phyloP scores from a whole-genome alignment of 1,140 invertebrate genomes.

The Nasonia longicornis region DNA sequence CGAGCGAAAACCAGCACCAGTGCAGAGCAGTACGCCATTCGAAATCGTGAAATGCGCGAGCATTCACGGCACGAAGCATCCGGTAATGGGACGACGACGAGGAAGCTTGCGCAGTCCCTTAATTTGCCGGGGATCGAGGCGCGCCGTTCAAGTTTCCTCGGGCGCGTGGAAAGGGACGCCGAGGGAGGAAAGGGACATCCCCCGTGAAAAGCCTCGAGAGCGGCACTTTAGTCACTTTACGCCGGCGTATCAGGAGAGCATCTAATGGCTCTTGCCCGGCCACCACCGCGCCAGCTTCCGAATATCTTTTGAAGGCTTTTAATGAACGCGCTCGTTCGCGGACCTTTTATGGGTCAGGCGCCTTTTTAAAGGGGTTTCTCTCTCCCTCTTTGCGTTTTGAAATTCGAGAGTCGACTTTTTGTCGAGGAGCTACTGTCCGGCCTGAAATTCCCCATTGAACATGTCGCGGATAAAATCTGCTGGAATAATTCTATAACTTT shows the following conservation, averaged over 20 bases:
- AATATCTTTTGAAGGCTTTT: conserved; percentile 40
- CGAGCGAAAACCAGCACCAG: not conserved
- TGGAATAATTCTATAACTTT: not conserved
- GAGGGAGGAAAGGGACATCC: conserved; percentile 38
- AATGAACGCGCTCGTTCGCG: conserved; percentile 23
- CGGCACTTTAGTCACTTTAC: conserved; percentile 40
- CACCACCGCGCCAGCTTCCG: not conserved
- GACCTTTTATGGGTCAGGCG: conserved; percentile 31
- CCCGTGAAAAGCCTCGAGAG: conserved; percentile 24
- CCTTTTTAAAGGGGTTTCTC: not conserved
- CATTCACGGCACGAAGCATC: not conserved
- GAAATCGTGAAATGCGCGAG: not conserved
- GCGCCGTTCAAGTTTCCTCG: conserved; percentile 30
- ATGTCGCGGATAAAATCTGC: not conserved
- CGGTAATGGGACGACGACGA: not conserved
- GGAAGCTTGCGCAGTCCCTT: not conserved
- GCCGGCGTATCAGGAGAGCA: conserved; percentile 29
- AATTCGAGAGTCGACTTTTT: too few species aligned
- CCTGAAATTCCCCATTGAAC: not conserved
- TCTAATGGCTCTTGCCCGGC: conserved; percentile 31
- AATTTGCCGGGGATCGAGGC: conserved; percentile 3
- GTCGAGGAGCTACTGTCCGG: too few species aligned
- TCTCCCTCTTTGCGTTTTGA: not conserved
- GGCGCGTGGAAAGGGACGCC: conserved; percentile 3
- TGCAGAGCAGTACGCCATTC: not conserved